Percentiles rank a stretch among this genome's conserved stretches.
Conservation (phyloP, 2,113 vertebrate genomes). For the Nanger granti region DNA sequence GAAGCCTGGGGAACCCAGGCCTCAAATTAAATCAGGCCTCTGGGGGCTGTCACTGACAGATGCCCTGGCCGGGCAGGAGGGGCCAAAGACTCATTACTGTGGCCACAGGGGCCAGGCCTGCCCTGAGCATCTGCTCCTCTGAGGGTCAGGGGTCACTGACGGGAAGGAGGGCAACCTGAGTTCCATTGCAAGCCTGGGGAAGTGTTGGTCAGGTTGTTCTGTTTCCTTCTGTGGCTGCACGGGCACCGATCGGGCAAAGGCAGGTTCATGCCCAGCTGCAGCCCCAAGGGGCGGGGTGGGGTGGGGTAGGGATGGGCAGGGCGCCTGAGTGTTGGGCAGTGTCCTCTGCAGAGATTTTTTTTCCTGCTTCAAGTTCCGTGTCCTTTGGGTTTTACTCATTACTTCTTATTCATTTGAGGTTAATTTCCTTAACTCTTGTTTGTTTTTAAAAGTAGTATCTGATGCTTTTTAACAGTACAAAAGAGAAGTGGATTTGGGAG, state of each 20-base stretch:
- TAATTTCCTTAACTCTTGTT: background rate
- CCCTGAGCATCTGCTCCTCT: slow-evolving; percentile 43
- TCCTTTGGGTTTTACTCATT: background rate
- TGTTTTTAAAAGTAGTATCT: background rate
- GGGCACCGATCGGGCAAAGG: background rate
- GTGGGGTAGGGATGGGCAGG: background rate
- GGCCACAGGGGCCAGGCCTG: background rate
- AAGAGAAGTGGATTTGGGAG: background rate
- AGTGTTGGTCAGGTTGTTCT: background rate
- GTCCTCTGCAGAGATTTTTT: background rate
- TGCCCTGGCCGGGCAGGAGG: background rate
- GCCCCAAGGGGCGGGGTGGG: background rate
- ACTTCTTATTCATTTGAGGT: background rate
- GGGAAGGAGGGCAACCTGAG: background rate
- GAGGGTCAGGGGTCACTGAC: background rate
- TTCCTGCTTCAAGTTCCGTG: background rate
- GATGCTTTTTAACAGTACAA: background rate
- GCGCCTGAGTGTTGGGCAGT: background rate
- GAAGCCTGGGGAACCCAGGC: background rate
- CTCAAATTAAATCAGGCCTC: slow-evolving; percentile 25
- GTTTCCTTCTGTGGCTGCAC: background rate
- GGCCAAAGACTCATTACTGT: background rate
- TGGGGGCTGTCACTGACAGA: slow-evolving; percentile 6
- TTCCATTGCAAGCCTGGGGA: background rate
- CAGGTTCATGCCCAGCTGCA: background rate